Evolutionary conservation across 2,113 vertebrate species (phyloP), one percentile per base, ranked within the genome.

Genomic region (Carassius auratus): DNA sequence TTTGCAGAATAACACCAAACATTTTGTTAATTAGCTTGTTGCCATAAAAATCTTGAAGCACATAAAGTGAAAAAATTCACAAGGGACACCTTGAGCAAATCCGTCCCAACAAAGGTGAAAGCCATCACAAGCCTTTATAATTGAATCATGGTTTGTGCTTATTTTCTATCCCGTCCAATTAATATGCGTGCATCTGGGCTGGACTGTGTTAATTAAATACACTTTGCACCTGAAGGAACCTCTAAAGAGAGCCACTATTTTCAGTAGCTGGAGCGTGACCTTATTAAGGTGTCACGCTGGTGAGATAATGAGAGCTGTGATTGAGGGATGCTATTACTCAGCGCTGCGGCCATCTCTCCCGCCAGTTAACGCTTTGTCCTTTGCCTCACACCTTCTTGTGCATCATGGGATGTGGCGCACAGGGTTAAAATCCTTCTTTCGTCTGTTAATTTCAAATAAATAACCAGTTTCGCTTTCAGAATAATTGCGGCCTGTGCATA

Each of bases 211-310:
- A 94, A 95, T 95, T 94, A 95, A 94, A 93, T 94, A 92, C 93
- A 93, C 93, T 94, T 93, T 94, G 93, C 93, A 95, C 94, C 94
- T 94, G 94, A 95, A 94, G 92, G 94, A 94, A 93, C 92, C 94
- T 94, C 89, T 91, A 93, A 94, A 94, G 93, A 91, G 93, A 91
- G 91, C 86, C 92, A 93, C 94, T 95, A 95, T 95, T 95, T 95
- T 94, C 92, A 94, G 95, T 90, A 94, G 93, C 92, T 94, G 93
- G 93, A 93, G 94, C 93, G 89, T 93, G 93, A 95, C 94, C 94
- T 95, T 94, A 95, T 95, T 95, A 95, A 93, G 92, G 90, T 93
- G 93, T 94, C 93, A 93, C 87, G 92, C 91, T 90, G 93, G 91
- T 91, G 88, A 94, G 94, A 95, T 94, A 94, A 95, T 93, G 92